Evolutionary conservation across 2,888 invertebrate species (phyloP), one percentile per base, ranked within the genome.

Genomic region (Lordiphosa fenestrarum): DNA sequence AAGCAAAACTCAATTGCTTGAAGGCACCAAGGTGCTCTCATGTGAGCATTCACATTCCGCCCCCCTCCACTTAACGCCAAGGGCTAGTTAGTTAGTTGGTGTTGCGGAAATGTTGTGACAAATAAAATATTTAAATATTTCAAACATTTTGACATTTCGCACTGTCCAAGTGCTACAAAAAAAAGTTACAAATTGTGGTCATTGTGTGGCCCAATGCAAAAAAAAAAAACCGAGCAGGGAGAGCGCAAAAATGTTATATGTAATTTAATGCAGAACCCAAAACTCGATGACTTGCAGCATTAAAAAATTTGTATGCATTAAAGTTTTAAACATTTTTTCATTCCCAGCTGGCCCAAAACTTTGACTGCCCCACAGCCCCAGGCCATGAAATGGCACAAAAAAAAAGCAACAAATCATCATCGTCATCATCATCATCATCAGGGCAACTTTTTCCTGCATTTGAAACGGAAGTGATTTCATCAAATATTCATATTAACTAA

Each of bases 401-500:
- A 51, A 59, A 69, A 66, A 58, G 54, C 64, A 54, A 64, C 50
- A 36, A 54, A 57, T 44, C 62, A 64, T 72, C 63, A 71, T 71
- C 54, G 40, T 69, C 57, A 51, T 48, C 42, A 48, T 35, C 39
- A 41, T 48, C 47, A 53, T 58, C 54, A 69, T 42, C 53, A 30
- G 3, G 30, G 42, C 46, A 53, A 38, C 48, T 41, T 38, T 19
- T 47, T 65, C 41, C 46, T 44, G 63, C 67, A 81, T 84, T 74
- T 72, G 63, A 73, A 82, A 62, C 84, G 84, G 84, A 84, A 71
- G 71, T 71, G 80, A 84, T 84, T 81, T 82, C 81, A 81, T 81
- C 73, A 81, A 84, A 84, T 76, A 84, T 81, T 80, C 85, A 81
- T 80, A 82, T 75, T 80, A 83, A 83, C 84, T 84, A 84, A 81